A percentile compares a stretch with the other conserved stretches of the same genome.
Conservation (phyloP, 1,140 invertebrate genomes). For the Rhynchophorus ferrugineus region DNA sequence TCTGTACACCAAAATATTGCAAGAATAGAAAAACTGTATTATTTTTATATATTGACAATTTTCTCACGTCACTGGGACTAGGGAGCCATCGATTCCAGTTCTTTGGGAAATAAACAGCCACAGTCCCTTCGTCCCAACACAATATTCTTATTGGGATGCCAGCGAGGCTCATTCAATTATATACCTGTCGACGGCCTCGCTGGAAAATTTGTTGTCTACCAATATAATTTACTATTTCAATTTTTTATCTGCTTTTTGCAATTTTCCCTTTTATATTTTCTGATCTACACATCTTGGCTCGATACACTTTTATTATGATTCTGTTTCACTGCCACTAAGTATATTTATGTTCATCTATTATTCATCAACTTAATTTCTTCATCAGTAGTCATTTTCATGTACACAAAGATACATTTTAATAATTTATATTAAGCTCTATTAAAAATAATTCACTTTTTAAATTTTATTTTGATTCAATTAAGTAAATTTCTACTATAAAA, state of each 20-base stretch:
- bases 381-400: no score
- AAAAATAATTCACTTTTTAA: no score
- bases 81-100: conserved; percentile 12
- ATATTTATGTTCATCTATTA: no score
- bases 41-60: conserved; percentile 9
- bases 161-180: conserved; percentile 32
- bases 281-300: no score
- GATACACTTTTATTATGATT: no score
- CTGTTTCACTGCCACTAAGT: no score
- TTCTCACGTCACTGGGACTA: conserved; percentile 5
- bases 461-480: no score
- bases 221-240: conserved; percentile 29
- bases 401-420: no score
- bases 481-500: no score
- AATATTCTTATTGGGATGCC: conserved; percentile 29
- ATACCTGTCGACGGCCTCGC: conserved; percentile 25
- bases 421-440: no score
- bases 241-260: conserved; percentile 14
- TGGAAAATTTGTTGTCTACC: conserved; percentile 27
- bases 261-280: not conserved
- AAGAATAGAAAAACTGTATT: conserved; percentile 1
- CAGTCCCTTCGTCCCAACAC: conserved; percentile 30
- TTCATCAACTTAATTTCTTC: no score
- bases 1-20: no score
- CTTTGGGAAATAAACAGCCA: conserved; percentile 27